A percentile compares a stretch with the other conserved stretches of the same genome.
These are phyloP conservation scores for Cheumatopsyche charites DNA, from an alignment of 1,140 invertebrate species.

Conservation along the genomic window DNA sequence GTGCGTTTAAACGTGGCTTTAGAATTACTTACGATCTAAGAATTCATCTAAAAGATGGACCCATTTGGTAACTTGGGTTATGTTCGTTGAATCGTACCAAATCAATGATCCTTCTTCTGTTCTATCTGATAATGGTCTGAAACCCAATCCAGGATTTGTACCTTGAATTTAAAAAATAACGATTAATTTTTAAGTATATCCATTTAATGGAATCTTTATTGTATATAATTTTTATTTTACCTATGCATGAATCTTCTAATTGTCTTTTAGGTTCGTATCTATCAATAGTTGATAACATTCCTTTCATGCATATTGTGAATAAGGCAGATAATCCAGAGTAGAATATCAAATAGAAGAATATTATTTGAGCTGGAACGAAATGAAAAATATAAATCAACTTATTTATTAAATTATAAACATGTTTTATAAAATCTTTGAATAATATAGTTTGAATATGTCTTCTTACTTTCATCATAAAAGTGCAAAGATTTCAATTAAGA, in stretches of 20 bases:
- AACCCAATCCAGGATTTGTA: conserved; percentile 87
- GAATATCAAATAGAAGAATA: conserved; percentile 85
- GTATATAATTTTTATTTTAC: conserved; percentile 54
- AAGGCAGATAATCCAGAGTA: conserved; percentile 78
- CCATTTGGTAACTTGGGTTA: conserved; percentile 71
- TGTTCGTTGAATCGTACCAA: conserved; percentile 74
- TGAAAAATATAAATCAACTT: conserved; percentile 5
- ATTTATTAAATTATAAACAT: background rate
- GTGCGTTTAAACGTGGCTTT: too few relatives aligned
- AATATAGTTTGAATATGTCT: too few relatives aligned
- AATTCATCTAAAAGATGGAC: conserved; percentile 71
- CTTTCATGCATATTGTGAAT: conserved; percentile 83
- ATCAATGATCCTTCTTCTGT: conserved; percentile 84
- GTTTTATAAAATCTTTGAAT: too few relatives aligned
- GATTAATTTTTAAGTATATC: background rate
- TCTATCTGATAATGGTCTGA: conserved; percentile 77
- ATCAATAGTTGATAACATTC: conserved; percentile 75
- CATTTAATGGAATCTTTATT: background rate
- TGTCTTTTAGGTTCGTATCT: conserved; percentile 73
- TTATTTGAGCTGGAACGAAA: conserved; percentile 71
- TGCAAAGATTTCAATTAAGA: too few relatives aligned
- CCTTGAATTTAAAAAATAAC: conserved; percentile 50
- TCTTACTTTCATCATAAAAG: too few relatives aligned
- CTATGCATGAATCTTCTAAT: conserved; percentile 78
- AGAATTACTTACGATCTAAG: conserved; percentile 68